Evolutionary conservation across 2,888 invertebrate genomes (phyloP).

Genomic region (Archips crataeganus): DNA sequence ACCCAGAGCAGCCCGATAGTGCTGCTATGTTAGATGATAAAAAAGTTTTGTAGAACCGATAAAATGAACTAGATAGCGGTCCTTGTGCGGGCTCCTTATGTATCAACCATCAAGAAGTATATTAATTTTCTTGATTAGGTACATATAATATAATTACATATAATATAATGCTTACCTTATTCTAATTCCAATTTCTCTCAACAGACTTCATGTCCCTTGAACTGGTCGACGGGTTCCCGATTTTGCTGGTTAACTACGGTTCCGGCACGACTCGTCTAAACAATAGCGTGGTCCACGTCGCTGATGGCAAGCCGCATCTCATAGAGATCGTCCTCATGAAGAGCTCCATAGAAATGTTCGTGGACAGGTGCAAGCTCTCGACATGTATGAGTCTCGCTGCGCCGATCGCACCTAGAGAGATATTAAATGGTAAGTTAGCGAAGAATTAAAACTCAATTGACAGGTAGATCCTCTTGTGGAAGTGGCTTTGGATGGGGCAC

Average conservation of each 20-base stretch:
- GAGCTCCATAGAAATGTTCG: slow-evolving; percentile 90
- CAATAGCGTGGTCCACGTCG: slow-evolving; percentile 89
- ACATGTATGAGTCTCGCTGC: slow-evolving; percentile 90
- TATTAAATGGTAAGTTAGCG: slow-evolving; percentile 86
- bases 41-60: neutral
- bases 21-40: neutral
- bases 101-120: too few species aligned
- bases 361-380: slow-evolving; percentile 90
- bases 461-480: too few species aligned
- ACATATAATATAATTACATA: too few species aligned
- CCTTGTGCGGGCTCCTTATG: neutral
- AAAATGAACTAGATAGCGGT: neutral
- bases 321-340: slow-evolving; percentile 91
- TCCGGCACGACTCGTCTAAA: slow-evolving; percentile 91
- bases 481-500: too few species aligned
- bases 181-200: slow-evolving; percentile 45
- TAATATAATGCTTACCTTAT: neutral
- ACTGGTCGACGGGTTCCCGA: slow-evolving; percentile 92
- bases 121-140: too few species aligned
- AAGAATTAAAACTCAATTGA: too few species aligned
- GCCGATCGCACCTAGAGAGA: slow-evolving; percentile 89
- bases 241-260: slow-evolving; percentile 95
- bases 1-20: neutral
- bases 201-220: slow-evolving; percentile 96
- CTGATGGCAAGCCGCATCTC: slow-evolving; percentile 94